Base-by-base conservation (phyloP, 2,888 invertebrate species). In the Phengaris alcon region DNA sequence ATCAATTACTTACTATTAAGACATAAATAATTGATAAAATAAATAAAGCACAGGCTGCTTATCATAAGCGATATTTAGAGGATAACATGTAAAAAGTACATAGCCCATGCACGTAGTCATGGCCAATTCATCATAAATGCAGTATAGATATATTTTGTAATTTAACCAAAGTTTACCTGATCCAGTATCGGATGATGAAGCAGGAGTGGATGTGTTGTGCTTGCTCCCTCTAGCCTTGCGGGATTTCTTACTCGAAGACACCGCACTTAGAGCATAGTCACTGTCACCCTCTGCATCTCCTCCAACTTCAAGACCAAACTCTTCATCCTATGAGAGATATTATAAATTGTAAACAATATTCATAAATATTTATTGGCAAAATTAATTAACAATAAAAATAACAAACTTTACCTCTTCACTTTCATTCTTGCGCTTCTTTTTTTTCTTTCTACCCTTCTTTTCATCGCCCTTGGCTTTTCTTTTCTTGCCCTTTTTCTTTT, bases 401-500 rank as follows among this genome's bases (percentile, higher is more conserved):
- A 68, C 8, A 73, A 59, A 74, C 86, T 88, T 86, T 78, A 92
- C 94, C 94, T 97, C 97, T 84, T 96, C 97, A 89, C 97, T 98
- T 81, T 98, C 98, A 90, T 97, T 97, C 95, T 97, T 98, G 88
- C 97, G 96, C 94, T 97, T 97, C 94, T 98, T 98, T 95, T 98
- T 98, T 92, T 98, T 97, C 91, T 98, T 97, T 88, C 97, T 97
- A 80, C 97, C 98, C 85, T 97, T 98, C 88, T 98, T 97, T 76
- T 97, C 97, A 87, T 98, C 98, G 82, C 97, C 97, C 82, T 96
- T 95, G 75, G 96, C 97, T 93, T 98, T 98, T 85, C 98, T 95
- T 87, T 99, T 99, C 89, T 98, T 98, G 46, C 98, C 98, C 84
- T 98, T 98, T 86, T 98, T 98, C 91, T 97, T 97, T 89, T 97